A percentile compares a stretch with the other conserved stretches of the same genome.
These are phyloP conservation scores for Perizoma flavofasciatum DNA, from an alignment of 2,888 invertebrate species.

Conservation along the genomic window DNA sequence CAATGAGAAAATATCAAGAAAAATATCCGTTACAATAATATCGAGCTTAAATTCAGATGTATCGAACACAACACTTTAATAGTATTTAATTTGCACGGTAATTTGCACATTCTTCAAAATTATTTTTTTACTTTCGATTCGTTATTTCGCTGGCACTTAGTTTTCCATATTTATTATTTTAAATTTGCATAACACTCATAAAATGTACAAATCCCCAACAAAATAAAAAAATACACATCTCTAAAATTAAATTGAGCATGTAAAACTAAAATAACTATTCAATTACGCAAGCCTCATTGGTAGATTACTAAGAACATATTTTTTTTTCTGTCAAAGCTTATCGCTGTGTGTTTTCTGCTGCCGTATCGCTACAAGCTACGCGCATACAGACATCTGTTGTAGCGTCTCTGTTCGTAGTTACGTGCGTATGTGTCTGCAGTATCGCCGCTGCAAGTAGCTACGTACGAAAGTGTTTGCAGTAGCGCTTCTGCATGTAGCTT, in stretches of 20 bases:
- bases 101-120: constrained; percentile 12
- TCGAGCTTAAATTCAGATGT: constrained; percentile 34
- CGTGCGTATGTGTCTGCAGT: too few species aligned
- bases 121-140: neutral
- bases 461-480: too few species aligned
- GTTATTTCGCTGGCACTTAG: too few species aligned
- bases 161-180: too few species aligned
- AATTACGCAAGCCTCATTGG: constrained; percentile 3
- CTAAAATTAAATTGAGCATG: constrained; percentile 39
- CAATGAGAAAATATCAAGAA: constrained; percentile 72
- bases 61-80: constrained; percentile 16
- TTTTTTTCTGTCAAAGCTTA: neutral
- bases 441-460: too few species aligned
- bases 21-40: constrained; percentile 52
- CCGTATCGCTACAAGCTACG: too few species aligned
- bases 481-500: too few species aligned
- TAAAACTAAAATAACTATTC: constrained; percentile 39
- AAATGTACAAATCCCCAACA: constrained; percentile 21
- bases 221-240: constrained; percentile 1
- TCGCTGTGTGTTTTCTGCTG: too few species aligned
- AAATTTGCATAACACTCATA: neutral
- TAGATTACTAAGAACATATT: neutral
- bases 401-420: too few species aligned
- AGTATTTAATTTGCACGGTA: constrained; percentile 1
- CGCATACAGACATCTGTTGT: too few species aligned